Base-by-base conservation (phyloP, 2,113 vertebrate genomes). In the Dasyurus viverrinus region DNA sequence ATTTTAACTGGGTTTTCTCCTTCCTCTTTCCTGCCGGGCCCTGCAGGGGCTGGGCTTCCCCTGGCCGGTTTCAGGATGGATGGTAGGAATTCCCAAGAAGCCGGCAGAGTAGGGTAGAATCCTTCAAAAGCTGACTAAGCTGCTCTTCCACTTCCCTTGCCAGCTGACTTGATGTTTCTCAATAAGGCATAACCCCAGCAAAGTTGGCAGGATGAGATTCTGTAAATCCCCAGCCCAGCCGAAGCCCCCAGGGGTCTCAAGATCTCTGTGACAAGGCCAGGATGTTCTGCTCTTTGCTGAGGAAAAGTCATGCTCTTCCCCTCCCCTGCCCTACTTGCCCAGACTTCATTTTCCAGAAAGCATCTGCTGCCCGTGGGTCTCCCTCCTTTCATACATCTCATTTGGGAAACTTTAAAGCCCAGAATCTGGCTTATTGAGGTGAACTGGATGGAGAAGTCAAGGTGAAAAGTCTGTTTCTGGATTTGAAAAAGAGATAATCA, bases 261-360 rank as follows among this genome's bases (percentile, higher is more conserved):
- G 95, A 93, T 60, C 24, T 89, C 52, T 55, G 95, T 90, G 89
- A 92, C 27, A 14, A 93, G 93, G 90, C 1, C 11, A 10, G 27
- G 92, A 98, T 98, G 98, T 97, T 97, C 93, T 96, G 60, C n/a
- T 84, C 94, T 97, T 97, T 94, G 92, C 97, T 94, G 97, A 93
- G 93, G 26, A 94, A 96, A 93, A 93, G 23, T 89, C 97, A 76
- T 95, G 92, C 96, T 98, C 97, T 95, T 52, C 68, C 89, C 53
- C 22, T 55, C 93, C 95, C 97, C 89, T 68, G 60, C 92, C 2
- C 91, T 93, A 97, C 97, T 46, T 92, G n/a, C 90, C 50, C 57
- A 68, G 96, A 91, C 94, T 93, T 23, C 22, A 96, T 98, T 96
- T 97, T 97, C 96, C 97, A 97, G 47, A 60, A 54, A 93, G 90